A percentile compares a stretch with the other conserved stretches of the same genome.
Evolutionary conservation across 2,113 vertebrate genomes (phyloP).

Genomic region (Halcyon malimbica): DNA sequence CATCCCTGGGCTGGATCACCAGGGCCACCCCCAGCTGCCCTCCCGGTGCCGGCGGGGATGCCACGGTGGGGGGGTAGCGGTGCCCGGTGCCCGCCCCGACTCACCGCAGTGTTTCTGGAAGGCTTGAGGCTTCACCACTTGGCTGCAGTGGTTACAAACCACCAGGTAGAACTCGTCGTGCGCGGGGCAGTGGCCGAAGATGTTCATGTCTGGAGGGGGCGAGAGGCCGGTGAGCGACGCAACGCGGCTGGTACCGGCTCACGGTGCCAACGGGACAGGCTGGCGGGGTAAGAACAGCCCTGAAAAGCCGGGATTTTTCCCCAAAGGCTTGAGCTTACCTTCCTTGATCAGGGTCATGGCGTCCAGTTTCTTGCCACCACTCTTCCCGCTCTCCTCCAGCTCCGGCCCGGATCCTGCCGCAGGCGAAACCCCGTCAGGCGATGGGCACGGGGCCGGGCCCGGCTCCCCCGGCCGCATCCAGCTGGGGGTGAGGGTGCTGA

Average conservation of each 20-base stretch:
- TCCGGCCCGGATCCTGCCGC: conserved; percentile 80
- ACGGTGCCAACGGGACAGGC: too few species aligned
- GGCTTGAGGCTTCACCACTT: conserved; percentile 95
- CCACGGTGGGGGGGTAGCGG: accelerated
- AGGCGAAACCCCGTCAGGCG: conserved; percentile 27
- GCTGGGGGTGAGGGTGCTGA: not conserved
- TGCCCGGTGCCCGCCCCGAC: not conserved
- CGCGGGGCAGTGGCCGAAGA: conserved; percentile 93
- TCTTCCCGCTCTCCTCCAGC: conserved; percentile 86
- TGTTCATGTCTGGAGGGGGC: conserved; percentile 87
- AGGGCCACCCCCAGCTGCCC: not conserved
- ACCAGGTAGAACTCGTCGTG: conserved; percentile 96
- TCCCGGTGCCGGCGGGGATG: too few species aligned
- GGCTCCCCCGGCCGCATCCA: not conserved
- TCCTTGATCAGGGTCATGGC: conserved; percentile 94
- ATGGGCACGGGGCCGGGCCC: not conserved
- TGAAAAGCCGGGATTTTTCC: accelerated
- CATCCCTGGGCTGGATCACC: not conserved
- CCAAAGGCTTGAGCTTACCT: conserved; percentile 73
- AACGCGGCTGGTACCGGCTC: not conserved
- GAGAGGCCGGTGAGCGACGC: not conserved
- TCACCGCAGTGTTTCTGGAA: conserved; percentile 94
- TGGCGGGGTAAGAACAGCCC: not conserved
- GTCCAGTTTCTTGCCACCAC: conserved; percentile 84
- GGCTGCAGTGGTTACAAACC: conserved; percentile 93